phyloP scores from a whole-genome alignment of 2,113 vertebrate species.

The Uropsilus gracilis region DNA sequence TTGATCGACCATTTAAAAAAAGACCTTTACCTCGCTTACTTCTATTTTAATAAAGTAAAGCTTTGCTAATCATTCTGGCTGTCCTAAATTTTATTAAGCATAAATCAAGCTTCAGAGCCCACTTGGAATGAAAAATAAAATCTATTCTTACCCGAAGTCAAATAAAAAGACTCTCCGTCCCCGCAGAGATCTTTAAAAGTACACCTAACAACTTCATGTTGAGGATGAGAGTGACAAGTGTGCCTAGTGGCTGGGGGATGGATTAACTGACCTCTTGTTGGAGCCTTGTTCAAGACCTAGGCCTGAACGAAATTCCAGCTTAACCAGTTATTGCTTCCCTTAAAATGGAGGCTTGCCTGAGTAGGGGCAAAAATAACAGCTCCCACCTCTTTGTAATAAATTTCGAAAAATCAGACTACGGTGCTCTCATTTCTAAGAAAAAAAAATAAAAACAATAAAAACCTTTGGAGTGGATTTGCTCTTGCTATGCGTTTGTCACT shows the following conservation, averaged over 20 bases:
- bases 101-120: slow-evolving; percentile 21
- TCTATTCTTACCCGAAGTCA: background rate
- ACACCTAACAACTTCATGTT: slow-evolving; percentile 29
- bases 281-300: slow-evolving; percentile 39
- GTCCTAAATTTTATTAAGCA: slow-evolving; percentile 42
- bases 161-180: slow-evolving; percentile 35
- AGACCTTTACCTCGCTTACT: background rate
- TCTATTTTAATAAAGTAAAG: slow-evolving; percentile 47
- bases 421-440: slow-evolving; percentile 22
- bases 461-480: slow-evolving; percentile 37
- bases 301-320: slow-evolving; percentile 76
- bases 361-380: slow-evolving; percentile 65
- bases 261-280: slow-evolving; percentile 53
- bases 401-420: slow-evolving; percentile 1
- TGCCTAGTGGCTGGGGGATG: background rate
- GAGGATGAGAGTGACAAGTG: background rate
- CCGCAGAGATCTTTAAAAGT: slow-evolving; percentile 34
- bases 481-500: slow-evolving; percentile 48
- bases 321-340: slow-evolving; percentile 77
- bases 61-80: background rate
- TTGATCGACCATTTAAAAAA: slow-evolving; percentile 28
- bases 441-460: background rate
- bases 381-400: slow-evolving; percentile 46
- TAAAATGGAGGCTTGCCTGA: slow-evolving; percentile 79
- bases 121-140: slow-evolving; percentile 49